Base-by-base conservation (phyloP, 2,888 invertebrate genomes). In the Microchrysa polita region DNA sequence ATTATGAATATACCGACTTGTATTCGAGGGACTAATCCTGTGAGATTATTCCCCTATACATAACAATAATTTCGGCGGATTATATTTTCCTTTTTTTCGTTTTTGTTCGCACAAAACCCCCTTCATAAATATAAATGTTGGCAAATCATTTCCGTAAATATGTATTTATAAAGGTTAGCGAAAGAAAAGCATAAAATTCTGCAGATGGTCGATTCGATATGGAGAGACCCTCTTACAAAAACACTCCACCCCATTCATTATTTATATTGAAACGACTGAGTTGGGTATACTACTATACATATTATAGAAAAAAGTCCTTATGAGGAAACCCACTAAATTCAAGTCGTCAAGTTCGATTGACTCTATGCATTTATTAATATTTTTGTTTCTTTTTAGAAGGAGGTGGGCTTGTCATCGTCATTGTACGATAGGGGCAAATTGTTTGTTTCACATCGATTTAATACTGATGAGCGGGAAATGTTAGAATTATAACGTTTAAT, bases 361-460 rank as follows among this genome's bases (percentile, higher is more conserved):
- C 48, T 5, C 18, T 23, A 16, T 14, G 67, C 18, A 27, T 53
- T 52, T 18, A 67, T 48, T 67, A 52, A 22, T 52, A 20, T 52
- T 52, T 34, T 34, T 34, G n/a, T 34, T 34, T 34, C 27, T 34
- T 34, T n/a, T n/a, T n/a, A n/a, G n/a, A n/a, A n/a, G n/a, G n/a
- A n/a, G 27, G 27, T 5, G 27, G 27, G 7, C 27, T 34, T 34
- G 27, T 34, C 27, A 7, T 34, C 27, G 7, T 34, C 27, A 34
- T 61, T 42, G 52, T 52, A 42, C n/a, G n/a, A n/a, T 63, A 48
- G 34, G 67, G 67, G 67, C 23, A 34, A 16, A 52, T 67, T 67
- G 67, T 67, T 67, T 52, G 53, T 67, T 67, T 67, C 53, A 18
- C 10, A 53, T 67, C 67, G 67, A 67, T 67, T 67, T 67, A 67